Conservation (phyloP, 2,888 invertebrate species). For the Apamea anceps region DNA sequence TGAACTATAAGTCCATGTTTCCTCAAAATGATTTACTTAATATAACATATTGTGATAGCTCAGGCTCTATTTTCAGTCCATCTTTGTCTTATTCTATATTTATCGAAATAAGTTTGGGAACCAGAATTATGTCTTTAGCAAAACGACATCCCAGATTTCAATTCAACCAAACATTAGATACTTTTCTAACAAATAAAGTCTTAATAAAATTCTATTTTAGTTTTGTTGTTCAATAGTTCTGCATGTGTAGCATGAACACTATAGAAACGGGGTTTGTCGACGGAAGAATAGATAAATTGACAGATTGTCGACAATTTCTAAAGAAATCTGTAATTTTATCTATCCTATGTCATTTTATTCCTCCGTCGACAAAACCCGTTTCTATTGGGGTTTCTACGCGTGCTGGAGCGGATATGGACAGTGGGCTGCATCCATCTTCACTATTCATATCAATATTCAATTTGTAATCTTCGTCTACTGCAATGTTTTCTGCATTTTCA, state of each 20-base stretch:
- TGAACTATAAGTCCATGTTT: background rate
- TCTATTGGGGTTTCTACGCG: background rate
- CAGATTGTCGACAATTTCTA: background rate
- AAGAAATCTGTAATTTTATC: background rate
- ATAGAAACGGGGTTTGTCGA: background rate
- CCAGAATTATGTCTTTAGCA: background rate
- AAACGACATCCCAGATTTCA: background rate
- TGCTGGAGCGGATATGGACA: background rate
- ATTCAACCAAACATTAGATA: no score
- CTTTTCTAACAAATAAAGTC: background rate
- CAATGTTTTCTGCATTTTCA: background rate
- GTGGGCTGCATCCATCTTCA: slow-evolving; percentile 3
- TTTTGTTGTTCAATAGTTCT: background rate
- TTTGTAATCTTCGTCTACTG: background rate
- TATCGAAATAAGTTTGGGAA: background rate
- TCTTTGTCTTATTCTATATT: background rate
- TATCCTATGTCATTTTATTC: background rate
- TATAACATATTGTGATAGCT: background rate
- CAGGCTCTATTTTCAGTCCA: no score
- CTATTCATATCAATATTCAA: background rate
- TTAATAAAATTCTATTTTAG: background rate
- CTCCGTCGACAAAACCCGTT: background rate
- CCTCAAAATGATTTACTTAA: background rate
- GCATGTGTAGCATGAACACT: background rate
- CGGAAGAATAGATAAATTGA: background rate